phyloP scores from a whole-genome alignment of 2,888 invertebrate species.

The Microctonus hyperodae region DNA sequence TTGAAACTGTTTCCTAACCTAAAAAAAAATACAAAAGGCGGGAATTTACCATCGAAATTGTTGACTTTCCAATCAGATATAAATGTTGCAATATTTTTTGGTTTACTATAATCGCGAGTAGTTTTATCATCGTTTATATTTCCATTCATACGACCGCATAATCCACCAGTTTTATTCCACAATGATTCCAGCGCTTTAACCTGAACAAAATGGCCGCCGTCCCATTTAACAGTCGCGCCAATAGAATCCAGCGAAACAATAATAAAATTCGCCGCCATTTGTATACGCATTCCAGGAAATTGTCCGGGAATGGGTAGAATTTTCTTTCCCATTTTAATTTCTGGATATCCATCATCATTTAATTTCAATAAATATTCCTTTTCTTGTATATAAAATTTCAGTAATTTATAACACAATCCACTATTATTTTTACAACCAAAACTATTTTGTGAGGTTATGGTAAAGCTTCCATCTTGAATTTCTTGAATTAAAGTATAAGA shows the following conservation, averaged over 20 bases:
- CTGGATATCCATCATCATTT: conserved; percentile 39
- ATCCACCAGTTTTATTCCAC: conserved; percentile 82
- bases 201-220: conserved; percentile 67
- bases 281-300: conserved; percentile 75
- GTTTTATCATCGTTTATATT: conserved; percentile 73
- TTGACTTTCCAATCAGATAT: conserved; percentile 70
- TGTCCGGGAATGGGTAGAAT: conserved; percentile 76
- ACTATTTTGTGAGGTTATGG: conserved; percentile 69
- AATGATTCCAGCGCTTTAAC: conserved; percentile 73
- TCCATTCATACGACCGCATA: conserved; percentile 83
- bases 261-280: conserved; percentile 75
- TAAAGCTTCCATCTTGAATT: conserved; percentile 73
- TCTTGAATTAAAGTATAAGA: conserved; percentile 79
- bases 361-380: conserved; percentile 70
- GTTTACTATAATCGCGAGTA: conserved; percentile 67
- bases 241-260: conserved; percentile 73
- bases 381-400: conserved; percentile 75
- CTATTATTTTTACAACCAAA: conserved; percentile 64
- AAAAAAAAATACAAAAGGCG: too few species aligned
- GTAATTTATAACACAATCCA: conserved; percentile 64
- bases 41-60: conserved; percentile 66
- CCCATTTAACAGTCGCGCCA: conserved; percentile 80
- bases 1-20: too few species aligned
- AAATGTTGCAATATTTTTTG: conserved; percentile 63
- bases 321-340: conserved; percentile 42